Percentiles rank a stretch among this genome's conserved stretches.
Evolutionary conservation across 2,797 vertebrate genomes (phyloP).

Genomic region (Amniataba percoides): DNA sequence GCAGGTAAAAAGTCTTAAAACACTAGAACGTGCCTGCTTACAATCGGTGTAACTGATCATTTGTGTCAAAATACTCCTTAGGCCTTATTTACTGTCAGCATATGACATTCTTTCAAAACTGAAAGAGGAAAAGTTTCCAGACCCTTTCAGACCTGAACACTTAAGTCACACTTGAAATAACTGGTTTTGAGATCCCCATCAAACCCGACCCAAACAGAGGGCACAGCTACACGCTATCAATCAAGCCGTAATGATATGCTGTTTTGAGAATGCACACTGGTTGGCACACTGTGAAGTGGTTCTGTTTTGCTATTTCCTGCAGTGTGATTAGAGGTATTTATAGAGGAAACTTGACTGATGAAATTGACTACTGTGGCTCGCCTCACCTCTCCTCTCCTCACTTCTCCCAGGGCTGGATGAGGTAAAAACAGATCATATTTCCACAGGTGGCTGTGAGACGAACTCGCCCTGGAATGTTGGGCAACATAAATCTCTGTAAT

Average conservation of each 20-base stretch:
- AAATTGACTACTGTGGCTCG: slow-evolving; percentile 36
- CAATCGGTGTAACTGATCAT: slow-evolving; percentile 17
- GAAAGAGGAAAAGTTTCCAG: slow-evolving; percentile 21
- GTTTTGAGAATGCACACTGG: slow-evolving; percentile 26
- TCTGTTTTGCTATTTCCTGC: slow-evolving; percentile 43
- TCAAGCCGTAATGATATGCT: slow-evolving; percentile 56
- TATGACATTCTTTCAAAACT: slow-evolving; percentile 21
- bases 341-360: slow-evolving; percentile 52
- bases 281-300: slow-evolving; percentile 30
- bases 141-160: slow-evolving; percentile 19
- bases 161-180: slow-evolving; percentile 50
- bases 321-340: slow-evolving; percentile 57
- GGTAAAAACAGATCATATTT: slow-evolving; percentile 82
- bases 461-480: slow-evolving; percentile 83
- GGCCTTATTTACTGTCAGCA: slow-evolving; percentile 46
- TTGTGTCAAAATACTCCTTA: slow-evolving; percentile 39
- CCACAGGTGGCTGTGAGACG: slow-evolving; percentile 85
- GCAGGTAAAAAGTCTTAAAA: slow-evolving; percentile 9
- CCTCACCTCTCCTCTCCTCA: slow-evolving; percentile 16
- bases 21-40: neutral
- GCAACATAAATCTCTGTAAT: slow-evolving; percentile 86
- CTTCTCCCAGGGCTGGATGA: slow-evolving; percentile 54
- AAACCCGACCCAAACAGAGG: slow-evolving; percentile 58
- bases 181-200: slow-evolving; percentile 49
- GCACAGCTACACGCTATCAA: slow-evolving; percentile 50